phyloP scores from a whole-genome alignment of 1,140 invertebrate genomes.

The Aphelinus atriplicis region DNA sequence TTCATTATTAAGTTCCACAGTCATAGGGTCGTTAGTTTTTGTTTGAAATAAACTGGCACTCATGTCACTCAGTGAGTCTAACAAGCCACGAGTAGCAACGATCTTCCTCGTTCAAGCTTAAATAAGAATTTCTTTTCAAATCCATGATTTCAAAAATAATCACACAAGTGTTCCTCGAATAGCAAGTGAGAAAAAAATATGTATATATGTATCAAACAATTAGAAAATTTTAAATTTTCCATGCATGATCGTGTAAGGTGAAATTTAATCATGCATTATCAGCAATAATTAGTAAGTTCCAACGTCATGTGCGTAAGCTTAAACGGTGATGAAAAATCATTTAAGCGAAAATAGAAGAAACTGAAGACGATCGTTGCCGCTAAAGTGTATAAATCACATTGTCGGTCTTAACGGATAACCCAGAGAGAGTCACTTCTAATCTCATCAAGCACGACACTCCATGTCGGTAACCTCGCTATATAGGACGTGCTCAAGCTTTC shows the following conservation, averaged over 20 bases:
- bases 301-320: conserved; percentile 1
- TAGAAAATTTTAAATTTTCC: too few relatives aligned
- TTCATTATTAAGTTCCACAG: conserved; percentile 39
- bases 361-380: conserved; percentile 35
- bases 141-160: too few relatives aligned
- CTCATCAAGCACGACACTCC: not conserved
- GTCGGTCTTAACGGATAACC: conserved; percentile 3
- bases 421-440: conserved; percentile 12
- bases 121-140: too few relatives aligned
- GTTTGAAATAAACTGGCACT: conserved; percentile 36
- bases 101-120: conserved; percentile 25
- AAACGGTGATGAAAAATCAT: not conserved
- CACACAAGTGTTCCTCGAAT: too few relatives aligned
- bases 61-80: conserved; percentile 24
- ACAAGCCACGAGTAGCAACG: conserved; percentile 29
- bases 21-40: conserved; percentile 30
- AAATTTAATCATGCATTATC: too few relatives aligned
- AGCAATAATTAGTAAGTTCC: too few relatives aligned
- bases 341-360: not conserved
- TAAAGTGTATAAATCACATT: conserved; percentile 24
- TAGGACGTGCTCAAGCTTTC: conserved; percentile 8
- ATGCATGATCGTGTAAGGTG: too few relatives aligned
- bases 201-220: too few relatives aligned
- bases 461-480: conserved; percentile 3
- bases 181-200: too few relatives aligned